Evolutionary conservation across 92 coral and sea anemone genomes (phyloP).

Genomic region (Epizoanthus rinbou): DNA sequence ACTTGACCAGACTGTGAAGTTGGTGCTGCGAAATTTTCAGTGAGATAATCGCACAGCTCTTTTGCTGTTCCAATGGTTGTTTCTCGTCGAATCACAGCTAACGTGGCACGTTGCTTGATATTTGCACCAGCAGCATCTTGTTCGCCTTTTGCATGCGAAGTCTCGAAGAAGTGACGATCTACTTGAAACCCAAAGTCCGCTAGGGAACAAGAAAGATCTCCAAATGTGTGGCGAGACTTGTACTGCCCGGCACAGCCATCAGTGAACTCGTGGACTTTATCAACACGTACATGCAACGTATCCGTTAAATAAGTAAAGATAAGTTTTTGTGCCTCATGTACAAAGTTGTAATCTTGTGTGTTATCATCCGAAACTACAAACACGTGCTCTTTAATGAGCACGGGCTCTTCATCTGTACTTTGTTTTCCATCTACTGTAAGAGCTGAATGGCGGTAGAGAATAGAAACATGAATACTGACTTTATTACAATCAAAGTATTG

Average conservation of each 20-base stretch:
- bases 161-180: not conserved
- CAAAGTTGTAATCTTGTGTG: too few relatives aligned
- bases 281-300: too few relatives aligned
- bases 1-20: not conserved
- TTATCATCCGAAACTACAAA: too few relatives aligned
- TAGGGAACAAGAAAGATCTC: not conserved
- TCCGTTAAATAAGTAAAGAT: too few relatives aligned
- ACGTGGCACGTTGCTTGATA: not conserved
- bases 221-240: conserved; percentile 8
- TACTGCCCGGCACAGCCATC: conserved; percentile 18
- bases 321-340: too few relatives aligned
- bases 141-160: not conserved
- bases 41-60: not conserved
- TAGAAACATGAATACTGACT: too few relatives aligned
- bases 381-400: too few relatives aligned
- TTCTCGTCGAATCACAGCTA: not conserved
- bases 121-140: conserved; percentile 25
- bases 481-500: too few relatives aligned
- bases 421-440: too few relatives aligned
- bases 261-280: not conserved
- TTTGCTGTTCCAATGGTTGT: not conserved
- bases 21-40: not conserved
- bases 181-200: not conserved
- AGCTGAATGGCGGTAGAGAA: too few relatives aligned
- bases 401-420: too few relatives aligned